Conservation (phyloP, 2,113 vertebrate genomes). For the Pteropus alecto region DNA sequence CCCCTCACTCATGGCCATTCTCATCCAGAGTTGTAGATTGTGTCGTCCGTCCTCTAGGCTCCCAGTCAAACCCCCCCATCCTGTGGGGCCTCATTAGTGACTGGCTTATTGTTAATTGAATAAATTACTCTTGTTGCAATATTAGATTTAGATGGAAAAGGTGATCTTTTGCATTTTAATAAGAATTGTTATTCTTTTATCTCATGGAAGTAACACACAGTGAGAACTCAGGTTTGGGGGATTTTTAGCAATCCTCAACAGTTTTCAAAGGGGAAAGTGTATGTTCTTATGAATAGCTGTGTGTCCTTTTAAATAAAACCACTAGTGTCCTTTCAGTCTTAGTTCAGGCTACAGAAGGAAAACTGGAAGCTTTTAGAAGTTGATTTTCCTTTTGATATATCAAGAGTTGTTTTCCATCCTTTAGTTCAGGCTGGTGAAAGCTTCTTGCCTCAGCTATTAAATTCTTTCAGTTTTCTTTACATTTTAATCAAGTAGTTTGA, state of each 20-base stretch:
- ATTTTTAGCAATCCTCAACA: background rate
- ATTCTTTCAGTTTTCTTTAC: background rate
- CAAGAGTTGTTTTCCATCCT: background rate
- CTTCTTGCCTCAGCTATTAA: background rate
- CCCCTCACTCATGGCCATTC: background rate
- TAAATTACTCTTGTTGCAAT: background rate
- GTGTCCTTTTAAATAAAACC: background rate
- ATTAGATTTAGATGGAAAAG: background rate
- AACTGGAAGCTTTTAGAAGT: background rate
- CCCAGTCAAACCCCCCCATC: background rate
- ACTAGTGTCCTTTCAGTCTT: background rate
- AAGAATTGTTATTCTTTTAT: background rate
- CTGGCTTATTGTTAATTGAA: background rate
- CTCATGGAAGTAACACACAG: background rate
- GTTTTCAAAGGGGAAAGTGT: background rate
- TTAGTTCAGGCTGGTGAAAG: background rate
- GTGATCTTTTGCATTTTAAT: constrained; percentile 11
- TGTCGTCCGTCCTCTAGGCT: background rate
- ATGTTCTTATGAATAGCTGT: background rate
- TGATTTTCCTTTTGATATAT: background rate
- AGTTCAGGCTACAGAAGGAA: background rate
- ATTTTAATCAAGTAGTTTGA: background rate
- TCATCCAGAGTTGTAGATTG: background rate
- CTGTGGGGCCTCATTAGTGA: background rate
- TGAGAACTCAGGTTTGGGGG: background rate